Base-by-base conservation (phyloP, 2,888 invertebrate species). In the Sphaeridia pumilis region DNA sequence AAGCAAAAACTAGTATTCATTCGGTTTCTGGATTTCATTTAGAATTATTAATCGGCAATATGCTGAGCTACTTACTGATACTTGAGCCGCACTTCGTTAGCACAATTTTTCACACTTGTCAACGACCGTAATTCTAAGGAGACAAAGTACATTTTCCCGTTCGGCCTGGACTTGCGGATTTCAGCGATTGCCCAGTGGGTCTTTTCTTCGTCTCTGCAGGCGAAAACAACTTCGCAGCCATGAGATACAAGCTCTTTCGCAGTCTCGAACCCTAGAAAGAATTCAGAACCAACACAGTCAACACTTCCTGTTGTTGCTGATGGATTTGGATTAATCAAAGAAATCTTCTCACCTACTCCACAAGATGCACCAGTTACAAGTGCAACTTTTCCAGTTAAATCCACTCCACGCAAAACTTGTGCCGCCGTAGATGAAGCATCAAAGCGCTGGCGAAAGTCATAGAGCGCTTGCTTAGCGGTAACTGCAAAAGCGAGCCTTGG, bases 401-500 rank as follows among this genome's bases (percentile, higher is more conserved):
- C 92, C 59, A 84, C 76, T 5, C 93, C 93, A 70, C 89, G 87
- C 10, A 95, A 72, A 12, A 90, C 78, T 71, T 88, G 82, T 65
- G 83, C 73, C 2, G 92, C 92, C 38, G 84, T 84, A 53, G 84
- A 84, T 22, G 84, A 84, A 0, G 81, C 83, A 75, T 94, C 93
- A 73, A 87, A 94, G 65, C 86, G 76, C 69, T 90, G 90, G 26
- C 88, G 74, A 58, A 87, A 81, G 69, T 84, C 81, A n/a, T 70
- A 76, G 0, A 79, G 77, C 67, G 82, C 79, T 34, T 81, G 80
- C 60, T 82, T 81, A 65, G 85, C 84, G 71, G 90, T 88, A 2
- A 80, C 78, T 20, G 93, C 87, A 74, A 92, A 95, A 0, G 93
- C 94, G 57, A 94, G 71, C 57, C 94, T 75, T 2, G 95, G 94